A percentile compares a stretch with the other conserved stretches of the same genome.
Evolutionary conservation across 2,888 invertebrate genomes (phyloP).

Genomic region (Tenthredo livida): DNA sequence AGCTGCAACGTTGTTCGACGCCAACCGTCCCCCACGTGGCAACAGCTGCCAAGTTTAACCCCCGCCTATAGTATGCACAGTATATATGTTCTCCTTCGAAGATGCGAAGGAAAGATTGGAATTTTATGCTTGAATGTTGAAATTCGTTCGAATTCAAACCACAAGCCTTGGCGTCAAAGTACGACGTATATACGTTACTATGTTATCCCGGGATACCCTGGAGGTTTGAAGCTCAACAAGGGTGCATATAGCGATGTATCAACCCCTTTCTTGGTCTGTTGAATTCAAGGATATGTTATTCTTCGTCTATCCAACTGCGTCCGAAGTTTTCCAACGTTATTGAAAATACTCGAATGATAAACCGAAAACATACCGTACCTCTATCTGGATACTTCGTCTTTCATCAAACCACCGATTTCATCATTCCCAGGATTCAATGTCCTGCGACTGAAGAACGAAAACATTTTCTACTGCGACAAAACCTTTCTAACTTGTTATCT

Average conservation of each 20-base stretch:
- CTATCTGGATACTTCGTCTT: neutral
- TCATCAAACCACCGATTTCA: neutral
- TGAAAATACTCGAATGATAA: constrained; percentile 1
- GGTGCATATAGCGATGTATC: neutral
- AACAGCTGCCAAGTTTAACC: constrained; percentile 60
- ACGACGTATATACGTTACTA: neutral
- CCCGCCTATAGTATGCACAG: constrained; percentile 1
- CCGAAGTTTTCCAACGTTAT: neutral
- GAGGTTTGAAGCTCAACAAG: constrained; percentile 6
- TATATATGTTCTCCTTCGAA: neutral
- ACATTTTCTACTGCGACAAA: constrained; percentile 15
- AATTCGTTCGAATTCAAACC: neutral
- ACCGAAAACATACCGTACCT: neutral
- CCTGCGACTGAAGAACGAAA: neutral
- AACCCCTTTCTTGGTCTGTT: neutral
- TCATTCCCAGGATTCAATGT: neutral
- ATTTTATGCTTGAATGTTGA: constrained; percentile 65
- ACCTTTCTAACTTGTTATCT: constrained; percentile 11
- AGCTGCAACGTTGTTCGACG: constrained; percentile 7
- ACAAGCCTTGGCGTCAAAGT: constrained; percentile 4
- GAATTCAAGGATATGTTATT: constrained; percentile 6
- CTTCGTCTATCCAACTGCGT: neutral
- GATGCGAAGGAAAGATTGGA: constrained; percentile 65
- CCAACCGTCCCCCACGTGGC: constrained; percentile 38
- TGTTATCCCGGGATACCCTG: constrained; percentile 23